phyloP scores from a whole-genome alignment of 1,140 invertebrate genomes.

The Homalodisca vitripennis region DNA sequence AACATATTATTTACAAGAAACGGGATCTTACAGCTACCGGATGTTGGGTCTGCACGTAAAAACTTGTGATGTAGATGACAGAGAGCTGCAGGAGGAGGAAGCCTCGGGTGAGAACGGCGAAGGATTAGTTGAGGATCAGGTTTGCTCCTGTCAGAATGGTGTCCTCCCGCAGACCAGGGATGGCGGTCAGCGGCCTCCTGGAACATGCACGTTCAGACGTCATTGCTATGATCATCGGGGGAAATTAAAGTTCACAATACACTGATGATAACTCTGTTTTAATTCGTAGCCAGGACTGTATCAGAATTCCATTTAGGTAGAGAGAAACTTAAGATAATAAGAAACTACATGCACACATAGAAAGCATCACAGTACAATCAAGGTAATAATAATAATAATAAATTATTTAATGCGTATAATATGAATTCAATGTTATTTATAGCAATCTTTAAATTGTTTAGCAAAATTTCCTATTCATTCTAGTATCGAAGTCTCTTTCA shows the following conservation, averaged over 20 bases:
- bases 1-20: not conserved
- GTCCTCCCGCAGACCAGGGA: slow-evolving; percentile 34
- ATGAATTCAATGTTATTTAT: too few species aligned
- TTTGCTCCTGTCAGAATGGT: slow-evolving; percentile 31
- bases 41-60: not conserved
- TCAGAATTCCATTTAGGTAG: not conserved
- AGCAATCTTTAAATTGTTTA: too few species aligned
- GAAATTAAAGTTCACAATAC: not conserved
- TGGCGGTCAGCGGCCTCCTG: slow-evolving; percentile 31
- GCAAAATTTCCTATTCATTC: too few species aligned
- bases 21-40: not conserved
- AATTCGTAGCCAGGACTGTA: not conserved
- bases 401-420: too few species aligned
- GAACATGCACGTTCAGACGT: slow-evolving; percentile 15
- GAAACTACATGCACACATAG: too few species aligned
- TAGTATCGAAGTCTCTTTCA: too few species aligned
- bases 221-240: not conserved
- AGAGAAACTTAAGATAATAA: too few species aligned
- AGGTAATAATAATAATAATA: too few species aligned
- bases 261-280: not conserved
- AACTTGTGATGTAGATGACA: not conserved
- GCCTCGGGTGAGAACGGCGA: not conserved
- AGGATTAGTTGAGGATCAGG: slow-evolving; percentile 34
- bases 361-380: too few species aligned
- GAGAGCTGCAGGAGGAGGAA: not conserved